Evolutionary conservation across 2,113 vertebrate genomes (phyloP).

Genomic region (Tragelaphus imberbis): DNA sequence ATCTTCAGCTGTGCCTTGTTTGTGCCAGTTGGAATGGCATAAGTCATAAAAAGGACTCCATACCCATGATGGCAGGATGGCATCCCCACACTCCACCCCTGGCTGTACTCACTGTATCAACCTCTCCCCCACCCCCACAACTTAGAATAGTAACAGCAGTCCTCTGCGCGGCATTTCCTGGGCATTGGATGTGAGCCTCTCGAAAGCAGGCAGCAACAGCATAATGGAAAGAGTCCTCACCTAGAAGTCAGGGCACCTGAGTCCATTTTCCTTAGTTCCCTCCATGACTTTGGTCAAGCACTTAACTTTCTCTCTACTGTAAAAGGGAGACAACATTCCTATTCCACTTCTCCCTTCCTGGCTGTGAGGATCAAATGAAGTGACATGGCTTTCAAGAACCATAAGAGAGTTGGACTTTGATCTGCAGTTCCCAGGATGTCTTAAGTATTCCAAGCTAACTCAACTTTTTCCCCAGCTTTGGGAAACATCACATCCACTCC

Average conservation of each 20-base stretch:
- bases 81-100: not conserved
- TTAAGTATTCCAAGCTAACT: not conserved
- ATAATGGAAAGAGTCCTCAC: not conserved
- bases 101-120: no score
- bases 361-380: not conserved
- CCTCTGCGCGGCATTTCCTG: not conserved
- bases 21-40: slow-evolving; percentile 23
- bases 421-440: not conserved
- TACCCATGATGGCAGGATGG: not conserved
- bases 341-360: fast-evolving
- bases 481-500: not conserved
- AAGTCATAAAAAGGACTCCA: not conserved
- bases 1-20: slow-evolving; percentile 51
- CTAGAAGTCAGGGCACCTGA: not conserved
- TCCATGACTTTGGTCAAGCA: not conserved
- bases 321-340: not conserved
- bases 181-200: not conserved
- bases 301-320: not conserved
- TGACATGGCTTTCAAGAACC: not conserved
- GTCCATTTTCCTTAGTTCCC: not conserved
- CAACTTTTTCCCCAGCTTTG: not conserved
- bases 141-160: slow-evolving; percentile 14
- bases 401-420: not conserved
- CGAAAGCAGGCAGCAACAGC: not conserved
- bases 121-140: not conserved